These are phyloP conservation scores for Phylloscopus trochilus DNA, from an alignment of 2,113 vertebrate species.

Conservation along the genomic window DNA sequence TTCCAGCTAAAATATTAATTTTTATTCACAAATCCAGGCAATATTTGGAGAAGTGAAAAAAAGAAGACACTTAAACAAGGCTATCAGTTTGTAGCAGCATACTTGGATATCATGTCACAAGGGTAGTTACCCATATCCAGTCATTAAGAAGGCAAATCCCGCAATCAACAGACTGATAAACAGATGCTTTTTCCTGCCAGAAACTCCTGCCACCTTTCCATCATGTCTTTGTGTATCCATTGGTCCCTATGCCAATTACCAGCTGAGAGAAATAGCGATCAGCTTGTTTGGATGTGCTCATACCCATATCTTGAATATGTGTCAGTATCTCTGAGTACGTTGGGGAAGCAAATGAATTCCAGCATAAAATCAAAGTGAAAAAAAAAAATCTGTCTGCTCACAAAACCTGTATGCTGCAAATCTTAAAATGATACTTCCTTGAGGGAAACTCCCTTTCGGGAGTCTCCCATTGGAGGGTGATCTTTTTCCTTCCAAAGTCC, in stretches of 20 bases:
- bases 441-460: no score
- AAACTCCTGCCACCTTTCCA: neutral
- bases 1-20: neutral
- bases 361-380: neutral
- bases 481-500: no score
- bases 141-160: neutral
- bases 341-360: neutral
- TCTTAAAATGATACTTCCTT: neutral
- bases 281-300: neutral
- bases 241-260: neutral
- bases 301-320: neutral
- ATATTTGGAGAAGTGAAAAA: neutral
- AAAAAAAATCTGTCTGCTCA: neutral
- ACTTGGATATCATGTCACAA: neutral
- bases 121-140: neutral
- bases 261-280: neutral
- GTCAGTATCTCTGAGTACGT: rapidly evolving
- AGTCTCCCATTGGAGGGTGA: no score
- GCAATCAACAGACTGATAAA: neutral
- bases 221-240: neutral
- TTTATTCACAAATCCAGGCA: neutral
- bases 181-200: neutral
- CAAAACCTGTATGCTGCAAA: neutral
- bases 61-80: neutral
- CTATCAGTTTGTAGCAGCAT: neutral